Conservation (phyloP, 2,113 vertebrate species). For the Nymphicus hollandicus region DNA sequence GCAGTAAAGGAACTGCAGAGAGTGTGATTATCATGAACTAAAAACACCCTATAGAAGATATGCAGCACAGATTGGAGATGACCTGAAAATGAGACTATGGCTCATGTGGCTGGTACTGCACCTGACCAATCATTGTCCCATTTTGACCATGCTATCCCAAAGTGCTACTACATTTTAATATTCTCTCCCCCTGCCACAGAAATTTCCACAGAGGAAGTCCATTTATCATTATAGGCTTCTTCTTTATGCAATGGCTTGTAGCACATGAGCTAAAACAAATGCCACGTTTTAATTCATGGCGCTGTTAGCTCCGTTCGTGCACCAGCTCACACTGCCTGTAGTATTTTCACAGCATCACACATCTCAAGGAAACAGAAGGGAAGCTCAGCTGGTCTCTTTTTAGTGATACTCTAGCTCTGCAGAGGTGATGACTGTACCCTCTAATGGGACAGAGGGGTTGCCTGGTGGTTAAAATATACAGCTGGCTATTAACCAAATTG, state of each 20-base stretch:
- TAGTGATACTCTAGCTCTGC: constrained; percentile 4
- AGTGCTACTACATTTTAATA: background rate
- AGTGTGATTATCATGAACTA: constrained; percentile 41
- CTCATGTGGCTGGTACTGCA: background rate
- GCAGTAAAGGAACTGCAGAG: constrained; percentile 55
- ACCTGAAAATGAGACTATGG: background rate
- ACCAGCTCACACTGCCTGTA: background rate
- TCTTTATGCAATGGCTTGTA: background rate
- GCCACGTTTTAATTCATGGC: background rate
- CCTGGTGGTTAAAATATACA: constrained; percentile 24
- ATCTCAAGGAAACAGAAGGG: constrained; percentile 36
- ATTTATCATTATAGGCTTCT: background rate
- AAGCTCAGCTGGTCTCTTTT: constrained; percentile 50
- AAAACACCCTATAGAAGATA: background rate
- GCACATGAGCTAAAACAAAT: background rate
- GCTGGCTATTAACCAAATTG: background rate
- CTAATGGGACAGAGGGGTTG: background rate
- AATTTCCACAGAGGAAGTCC: background rate
- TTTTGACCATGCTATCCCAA: background rate
- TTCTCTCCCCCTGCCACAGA: background rate
- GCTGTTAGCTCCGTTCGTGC: background rate
- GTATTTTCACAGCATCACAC: constrained; percentile 62
- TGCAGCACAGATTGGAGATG: background rate
- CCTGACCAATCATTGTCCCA: background rate
- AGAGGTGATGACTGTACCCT: constrained; percentile 37